A percentile compares a stretch with the other conserved stretches of the same genome.
Evolutionary conservation across 2,888 invertebrate genomes (phyloP).

Genomic region (Phlogophora meticulosa): DNA sequence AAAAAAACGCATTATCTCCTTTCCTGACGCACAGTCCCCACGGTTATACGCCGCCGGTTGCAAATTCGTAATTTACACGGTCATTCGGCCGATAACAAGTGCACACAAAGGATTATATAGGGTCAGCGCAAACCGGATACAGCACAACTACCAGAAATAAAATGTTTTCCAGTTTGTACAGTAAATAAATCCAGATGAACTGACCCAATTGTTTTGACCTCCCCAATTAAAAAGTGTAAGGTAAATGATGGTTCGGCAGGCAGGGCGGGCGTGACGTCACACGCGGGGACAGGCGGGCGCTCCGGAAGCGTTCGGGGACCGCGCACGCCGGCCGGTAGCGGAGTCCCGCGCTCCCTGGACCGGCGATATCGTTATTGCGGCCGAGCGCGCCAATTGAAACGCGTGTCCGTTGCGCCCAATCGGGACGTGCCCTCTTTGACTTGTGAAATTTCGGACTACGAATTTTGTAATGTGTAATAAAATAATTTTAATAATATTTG

Average conservation of each 20-base stretch:
- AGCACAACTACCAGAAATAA: slow-evolving; percentile 69
- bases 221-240: slow-evolving; percentile 90
- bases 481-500: slow-evolving; percentile 50
- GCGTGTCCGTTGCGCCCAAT: slow-evolving; percentile 87
- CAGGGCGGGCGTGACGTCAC: slow-evolving; percentile 79
- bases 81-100: slow-evolving; percentile 48
- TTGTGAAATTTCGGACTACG: slow-evolving; percentile 75
- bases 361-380: slow-evolving; percentile 84
- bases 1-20: slow-evolving; percentile 17
- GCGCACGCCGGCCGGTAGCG: slow-evolving; percentile 79
- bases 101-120: slow-evolving; percentile 54
- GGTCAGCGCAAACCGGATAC: slow-evolving; percentile 69
- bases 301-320: slow-evolving; percentile 83
- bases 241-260: slow-evolving; percentile 81
- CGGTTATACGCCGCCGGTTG: slow-evolving; percentile 4
- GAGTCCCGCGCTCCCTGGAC: slow-evolving; percentile 82
- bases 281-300: slow-evolving; percentile 74
- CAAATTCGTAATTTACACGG: slow-evolving; percentile 50
- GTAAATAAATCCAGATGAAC: slow-evolving; percentile 81
- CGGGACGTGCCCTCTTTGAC: slow-evolving; percentile 79
- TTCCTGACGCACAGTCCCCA: slow-evolving; percentile 17
- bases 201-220: slow-evolving; percentile 90
- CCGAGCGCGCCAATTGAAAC: slow-evolving; percentile 87
- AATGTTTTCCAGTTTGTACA: slow-evolving; percentile 74
- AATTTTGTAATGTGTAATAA: slow-evolving; percentile 72